Percentiles rank a stretch among this genome's conserved stretches.
phyloP scores from a whole-genome alignment of 2,888 invertebrate genomes.

The Troides oblongomaculatus region DNA sequence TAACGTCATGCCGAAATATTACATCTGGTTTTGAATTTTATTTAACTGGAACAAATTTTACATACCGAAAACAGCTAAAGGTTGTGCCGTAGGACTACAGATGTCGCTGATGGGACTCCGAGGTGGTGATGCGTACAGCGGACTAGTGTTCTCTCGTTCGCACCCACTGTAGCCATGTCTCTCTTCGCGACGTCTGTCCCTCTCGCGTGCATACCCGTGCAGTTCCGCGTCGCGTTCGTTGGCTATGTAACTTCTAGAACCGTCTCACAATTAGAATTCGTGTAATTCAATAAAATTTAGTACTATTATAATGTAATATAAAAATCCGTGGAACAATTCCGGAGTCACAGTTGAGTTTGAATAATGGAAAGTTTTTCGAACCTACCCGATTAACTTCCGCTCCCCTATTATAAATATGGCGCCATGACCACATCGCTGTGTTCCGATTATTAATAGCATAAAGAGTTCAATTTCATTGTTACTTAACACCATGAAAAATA shows the following conservation, averaged over 20 bases:
- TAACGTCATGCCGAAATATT: too few species aligned
- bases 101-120: conserved; percentile 85
- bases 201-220: conserved; percentile 53
- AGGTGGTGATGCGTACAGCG: conserved; percentile 90
- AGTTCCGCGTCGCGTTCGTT: conserved; percentile 66
- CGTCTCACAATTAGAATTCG: background rate
- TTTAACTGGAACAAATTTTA: background rate
- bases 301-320: too few species aligned
- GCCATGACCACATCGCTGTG: too few species aligned
- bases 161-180: conserved; percentile 58
- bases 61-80: conserved; percentile 51
- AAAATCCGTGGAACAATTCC: background rate
- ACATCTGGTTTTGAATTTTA: too few species aligned
- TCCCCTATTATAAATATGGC: too few species aligned
- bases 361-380: too few species aligned
- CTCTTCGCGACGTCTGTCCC: conserved; percentile 82
- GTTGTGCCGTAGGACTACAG: conserved; percentile 66
- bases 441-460: too few species aligned
- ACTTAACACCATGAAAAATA: too few species aligned
- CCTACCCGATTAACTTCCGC: too few species aligned
- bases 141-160: conserved; percentile 71
- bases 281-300: too few species aligned
- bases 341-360: background rate
- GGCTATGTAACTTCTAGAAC: conserved; percentile 60
- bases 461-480: too few species aligned